Base-by-base conservation (phyloP, 2,888 invertebrate genomes). In the Eulithis prunata region DNA sequence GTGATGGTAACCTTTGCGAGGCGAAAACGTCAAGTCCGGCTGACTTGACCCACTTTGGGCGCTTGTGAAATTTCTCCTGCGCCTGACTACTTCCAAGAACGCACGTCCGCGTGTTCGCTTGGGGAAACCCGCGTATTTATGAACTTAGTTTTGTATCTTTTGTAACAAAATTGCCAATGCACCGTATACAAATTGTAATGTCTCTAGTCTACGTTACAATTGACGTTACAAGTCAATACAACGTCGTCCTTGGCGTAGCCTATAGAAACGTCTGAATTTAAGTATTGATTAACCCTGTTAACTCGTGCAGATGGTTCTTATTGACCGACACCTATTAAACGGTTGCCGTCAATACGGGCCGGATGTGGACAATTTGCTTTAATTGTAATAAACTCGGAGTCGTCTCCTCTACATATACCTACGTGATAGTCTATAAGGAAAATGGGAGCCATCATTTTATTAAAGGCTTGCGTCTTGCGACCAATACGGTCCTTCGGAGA, bases 31-130 rank as follows among this genome's bases (percentile, higher is more conserved):
- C 86, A 87, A 89, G 88, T 91, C 92, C 92, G 92, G 89, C 89
- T 87, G 89, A 83, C 91, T 90, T 90, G 93, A 92, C 93, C 93
- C 78, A 93, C 92, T 84, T 92, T 74, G 56, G 56, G 78, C 73
- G 82, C 87, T 92, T 91, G 88, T 88, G 91, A 89, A 91, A 91
- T 92, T 91, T 93, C 92, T 89, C 89, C 90, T 79, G 82, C 84
- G 84, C 81, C 78, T 83, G 83, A 79, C 78, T 80, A 80, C 79
- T 90, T 87, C 89, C 84, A 87, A 88, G 90, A 91, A 90, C 83
- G 78, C 80, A 72, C 79, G 80, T 76, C 78, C 12, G 75, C 79
- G 73, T 79, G 80, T 78, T 77, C 76, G 78, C 68, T 72, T 81
- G 84, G 91, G 91, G 85, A 90, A 83, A 88, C 88, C 90, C 91